Conservation (phyloP, 92 coral and sea anemone species). For the Bergia sp. region DNA sequence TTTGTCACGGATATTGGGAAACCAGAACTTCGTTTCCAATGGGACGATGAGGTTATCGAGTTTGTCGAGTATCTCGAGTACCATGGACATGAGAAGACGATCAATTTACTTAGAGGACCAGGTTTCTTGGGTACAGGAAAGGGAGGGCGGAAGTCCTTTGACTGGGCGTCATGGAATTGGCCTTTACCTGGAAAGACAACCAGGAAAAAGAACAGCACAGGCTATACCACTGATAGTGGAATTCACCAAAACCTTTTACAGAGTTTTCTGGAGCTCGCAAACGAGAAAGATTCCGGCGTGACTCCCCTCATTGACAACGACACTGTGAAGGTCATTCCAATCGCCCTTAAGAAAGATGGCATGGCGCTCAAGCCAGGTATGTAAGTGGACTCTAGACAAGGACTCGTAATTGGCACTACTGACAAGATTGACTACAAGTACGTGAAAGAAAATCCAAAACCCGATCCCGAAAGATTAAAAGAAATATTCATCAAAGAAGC, state of each 20-base stretch:
- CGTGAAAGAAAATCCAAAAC: neutral
- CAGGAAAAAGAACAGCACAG: slow-evolving; percentile 16
- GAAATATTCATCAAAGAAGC: slow-evolving; percentile 21
- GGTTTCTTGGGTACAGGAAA: slow-evolving; percentile 43
- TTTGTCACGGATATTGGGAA: slow-evolving; percentile 13
- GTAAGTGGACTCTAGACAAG: slow-evolving; percentile 45
- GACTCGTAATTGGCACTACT: neutral
- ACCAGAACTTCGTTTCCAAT: slow-evolving; percentile 13
- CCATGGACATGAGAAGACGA: slow-evolving; percentile 40
- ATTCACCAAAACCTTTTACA: slow-evolving; percentile 14
- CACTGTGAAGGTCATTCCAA: neutral
- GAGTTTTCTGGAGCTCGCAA: slow-evolving; percentile 36
- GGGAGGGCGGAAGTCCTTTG: slow-evolving; percentile 46
- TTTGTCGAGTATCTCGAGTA: slow-evolving; percentile 42
- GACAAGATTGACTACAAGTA: slow-evolving; percentile 13
- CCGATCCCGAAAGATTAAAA: neutral
- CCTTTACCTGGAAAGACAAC: slow-evolving; percentile 48
- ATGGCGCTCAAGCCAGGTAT: slow-evolving; percentile 39
- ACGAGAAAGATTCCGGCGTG: slow-evolving; percentile 1
- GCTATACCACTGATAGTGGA: slow-evolving; percentile 45
- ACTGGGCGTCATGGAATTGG: slow-evolving; percentile 54
- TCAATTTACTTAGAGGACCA: slow-evolving; percentile 39
- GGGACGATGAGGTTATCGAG: slow-evolving; percentile 29
- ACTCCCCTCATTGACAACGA: slow-evolving; percentile 6
- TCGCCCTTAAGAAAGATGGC: slow-evolving; percentile 36